Evolutionary conservation across 2,113 vertebrate species (phyloP).

Genomic region (Oreochromis niloticus): DNA sequence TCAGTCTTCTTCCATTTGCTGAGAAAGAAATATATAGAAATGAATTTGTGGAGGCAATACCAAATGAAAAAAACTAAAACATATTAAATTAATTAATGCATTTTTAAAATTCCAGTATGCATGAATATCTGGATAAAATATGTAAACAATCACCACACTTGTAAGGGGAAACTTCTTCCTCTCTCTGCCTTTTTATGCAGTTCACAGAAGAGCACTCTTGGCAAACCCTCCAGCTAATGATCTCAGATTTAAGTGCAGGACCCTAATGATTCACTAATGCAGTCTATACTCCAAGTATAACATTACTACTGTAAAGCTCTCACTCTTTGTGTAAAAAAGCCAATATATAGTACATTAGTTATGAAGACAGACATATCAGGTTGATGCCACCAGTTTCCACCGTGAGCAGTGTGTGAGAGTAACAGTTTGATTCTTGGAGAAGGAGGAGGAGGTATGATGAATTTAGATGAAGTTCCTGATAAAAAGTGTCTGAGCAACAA

Average conservation of each 20-base stretch:
- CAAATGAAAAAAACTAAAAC: neutral
- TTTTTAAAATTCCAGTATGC: neutral
- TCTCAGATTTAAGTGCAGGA: slow-evolving; percentile 37
- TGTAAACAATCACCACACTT: neutral
- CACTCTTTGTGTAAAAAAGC: slow-evolving; percentile 36
- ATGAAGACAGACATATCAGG: slow-evolving; percentile 25
- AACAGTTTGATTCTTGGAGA: neutral
- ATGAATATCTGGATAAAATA: neutral
- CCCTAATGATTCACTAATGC: slow-evolving; percentile 47
- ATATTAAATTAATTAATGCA: neutral
- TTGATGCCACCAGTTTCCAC: neutral
- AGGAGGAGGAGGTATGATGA: neutral
- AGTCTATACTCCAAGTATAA: slow-evolving; percentile 34
- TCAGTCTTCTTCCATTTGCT: neutral
- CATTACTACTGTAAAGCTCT: slow-evolving; percentile 19
- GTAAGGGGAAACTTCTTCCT: neutral
- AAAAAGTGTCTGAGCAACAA: neutral
- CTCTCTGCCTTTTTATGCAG: neutral
- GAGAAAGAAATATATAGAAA: neutral
- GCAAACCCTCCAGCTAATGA: slow-evolving; percentile 40
- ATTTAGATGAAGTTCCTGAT: neutral
- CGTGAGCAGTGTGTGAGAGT: neutral
- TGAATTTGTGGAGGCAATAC: neutral
- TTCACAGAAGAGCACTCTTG: neutral
- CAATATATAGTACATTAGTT: slow-evolving; percentile 11